These are phyloP conservation scores for Latrodectus geometricus DNA, from an alignment of 1,140 invertebrate genomes.

Conservation along the genomic window DNA sequence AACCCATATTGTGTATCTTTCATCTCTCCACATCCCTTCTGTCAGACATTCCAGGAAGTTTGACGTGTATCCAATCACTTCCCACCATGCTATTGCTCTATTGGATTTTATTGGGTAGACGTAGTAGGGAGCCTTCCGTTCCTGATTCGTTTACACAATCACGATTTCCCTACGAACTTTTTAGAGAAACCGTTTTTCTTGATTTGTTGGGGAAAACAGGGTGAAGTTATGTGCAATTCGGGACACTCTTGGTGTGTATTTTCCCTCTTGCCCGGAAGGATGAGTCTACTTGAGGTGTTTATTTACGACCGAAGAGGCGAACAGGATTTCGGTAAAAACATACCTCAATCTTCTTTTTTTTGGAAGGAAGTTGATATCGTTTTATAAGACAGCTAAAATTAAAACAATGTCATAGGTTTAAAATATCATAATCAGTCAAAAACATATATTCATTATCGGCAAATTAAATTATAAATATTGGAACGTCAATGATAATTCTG, in stretches of 20 bases:
- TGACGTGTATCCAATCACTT: background rate
- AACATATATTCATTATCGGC: too few relatives aligned
- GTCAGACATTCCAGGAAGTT: background rate
- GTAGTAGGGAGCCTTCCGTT: background rate
- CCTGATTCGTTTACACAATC: background rate
- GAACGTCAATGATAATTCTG: too few relatives aligned
- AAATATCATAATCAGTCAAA: too few relatives aligned
- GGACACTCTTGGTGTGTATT: background rate
- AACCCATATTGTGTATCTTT: background rate
- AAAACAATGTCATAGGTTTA: too few relatives aligned
- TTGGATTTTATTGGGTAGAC: constrained; percentile 18
- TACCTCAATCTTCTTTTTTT: too few relatives aligned
- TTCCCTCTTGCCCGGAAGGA: background rate
- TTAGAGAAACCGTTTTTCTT: background rate
- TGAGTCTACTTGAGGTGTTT: too few relatives aligned
- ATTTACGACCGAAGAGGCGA: too few relatives aligned
- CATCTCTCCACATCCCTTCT: background rate
- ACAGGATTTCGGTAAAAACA: too few relatives aligned
- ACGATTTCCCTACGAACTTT: background rate
- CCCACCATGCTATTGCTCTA: background rate
- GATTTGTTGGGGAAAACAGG: background rate
- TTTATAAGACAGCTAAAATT: too few relatives aligned
- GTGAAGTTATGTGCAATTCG: background rate
- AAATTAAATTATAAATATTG: too few relatives aligned
- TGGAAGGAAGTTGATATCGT: too few relatives aligned